Base-by-base conservation (phyloP, 2,113 vertebrate genomes). In the Siniperca knerii region DNA sequence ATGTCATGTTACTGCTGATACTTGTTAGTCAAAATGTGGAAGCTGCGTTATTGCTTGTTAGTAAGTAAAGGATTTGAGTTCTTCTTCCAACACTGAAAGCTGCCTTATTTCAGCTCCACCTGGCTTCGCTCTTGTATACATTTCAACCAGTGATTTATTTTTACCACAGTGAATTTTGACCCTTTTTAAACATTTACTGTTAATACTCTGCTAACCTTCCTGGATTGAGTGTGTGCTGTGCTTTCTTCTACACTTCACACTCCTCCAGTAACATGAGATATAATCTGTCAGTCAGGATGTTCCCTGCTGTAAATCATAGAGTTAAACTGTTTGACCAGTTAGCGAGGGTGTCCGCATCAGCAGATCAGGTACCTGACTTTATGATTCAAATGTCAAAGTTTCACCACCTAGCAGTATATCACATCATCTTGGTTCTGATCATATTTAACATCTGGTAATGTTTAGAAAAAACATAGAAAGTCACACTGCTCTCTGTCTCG, bases 241-340 rank as follows among this genome's bases (percentile, higher is more conserved):
- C 54, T n/a, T 62, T n/a, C 46, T 1, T 40, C 16, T 21, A 52
- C 13, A 7, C 18, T 33, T 52, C 3, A 29, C 44, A 11, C 57
- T 13, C 60, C 57, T 57, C 8, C 0, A 8, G 54, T 35, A 67
- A 75, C 68, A 6, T 11, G n/a, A 81, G 62, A 52, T 37, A 7
- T 40, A 48, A 29, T 11, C 35, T 61, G 50, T 80, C 81, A 33
- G 76, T n/a, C 6, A 16, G 75, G 42, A 77, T 20, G 15, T 8
- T 11, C 23, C 35, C 33, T 4, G n/a, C 75, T 68, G 44, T 75
- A 21, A 58, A 61, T 60, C 62, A 37, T 4, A 42, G 35, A 7
- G 42, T 67, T 73, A 33, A 54, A 33, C 46, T 20, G 54, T 40
- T 40, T 15, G 48, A 71, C 20, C 8, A 1, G 44, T 33, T n/a